Conservation (phyloP, 2,888 invertebrate genomes). For the Caenorhabditis sp. region DNA sequence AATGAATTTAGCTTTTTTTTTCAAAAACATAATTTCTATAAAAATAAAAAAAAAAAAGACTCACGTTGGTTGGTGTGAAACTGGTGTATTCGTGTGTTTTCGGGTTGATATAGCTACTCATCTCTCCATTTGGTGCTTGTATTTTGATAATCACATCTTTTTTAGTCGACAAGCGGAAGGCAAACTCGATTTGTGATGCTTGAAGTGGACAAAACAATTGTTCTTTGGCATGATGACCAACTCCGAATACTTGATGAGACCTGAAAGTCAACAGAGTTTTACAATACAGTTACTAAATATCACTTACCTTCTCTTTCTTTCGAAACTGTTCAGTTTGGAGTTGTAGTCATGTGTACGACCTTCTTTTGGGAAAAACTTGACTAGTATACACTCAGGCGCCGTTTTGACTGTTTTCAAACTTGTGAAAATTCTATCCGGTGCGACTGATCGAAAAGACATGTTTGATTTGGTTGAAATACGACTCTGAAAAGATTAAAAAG, state of each 20-base stretch:
- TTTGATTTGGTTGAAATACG: slow-evolving; percentile 17
- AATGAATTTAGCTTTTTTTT: no score
- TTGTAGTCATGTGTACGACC: slow-evolving; percentile 35
- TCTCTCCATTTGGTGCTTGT: slow-evolving; percentile 50
- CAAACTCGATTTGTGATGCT: slow-evolving; percentile 47
- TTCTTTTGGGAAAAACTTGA: slow-evolving; percentile 28
- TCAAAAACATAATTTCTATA: background rate
- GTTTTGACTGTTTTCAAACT: slow-evolving; percentile 14
- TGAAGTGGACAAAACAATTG: slow-evolving; percentile 52
- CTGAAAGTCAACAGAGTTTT: slow-evolving; percentile 9
- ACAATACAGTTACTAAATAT: background rate
- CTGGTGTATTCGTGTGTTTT: slow-evolving; percentile 23
- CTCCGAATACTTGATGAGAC: slow-evolving; percentile 40
- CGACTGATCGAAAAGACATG: slow-evolving; percentile 1
- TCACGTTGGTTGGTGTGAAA: slow-evolving; percentile 42
- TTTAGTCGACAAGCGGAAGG: slow-evolving; percentile 26
- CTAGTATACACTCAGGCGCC: slow-evolving; percentile 12
- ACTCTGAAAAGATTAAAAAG: slow-evolving; percentile 13
- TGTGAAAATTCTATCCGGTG: slow-evolving; percentile 30
- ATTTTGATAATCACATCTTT: slow-evolving; percentile 41
- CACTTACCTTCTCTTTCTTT: slow-evolving; percentile 35
- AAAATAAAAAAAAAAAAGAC: background rate
- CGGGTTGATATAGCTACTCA: slow-evolving; percentile 40
- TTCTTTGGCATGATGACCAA: slow-evolving; percentile 43
- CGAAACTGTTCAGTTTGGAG: slow-evolving; percentile 35